These are phyloP conservation scores for Deroptyus accipitrinus DNA, from an alignment of 2,113 vertebrate species.

Conservation along the genomic window DNA sequence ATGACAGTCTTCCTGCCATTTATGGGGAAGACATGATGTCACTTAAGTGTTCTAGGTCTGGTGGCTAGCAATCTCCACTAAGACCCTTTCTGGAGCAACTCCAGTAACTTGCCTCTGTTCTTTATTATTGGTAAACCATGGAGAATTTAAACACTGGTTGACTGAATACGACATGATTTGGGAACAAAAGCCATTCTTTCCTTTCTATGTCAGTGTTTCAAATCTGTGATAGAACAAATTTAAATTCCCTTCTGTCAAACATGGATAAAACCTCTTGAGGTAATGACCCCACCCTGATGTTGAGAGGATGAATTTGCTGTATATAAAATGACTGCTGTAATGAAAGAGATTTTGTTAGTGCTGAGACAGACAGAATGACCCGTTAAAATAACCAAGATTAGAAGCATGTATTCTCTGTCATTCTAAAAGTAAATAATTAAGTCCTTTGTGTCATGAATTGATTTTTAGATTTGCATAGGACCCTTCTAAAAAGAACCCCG, in stretches of 20 bases:
- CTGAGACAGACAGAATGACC: neutral
- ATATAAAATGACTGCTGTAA: neutral
- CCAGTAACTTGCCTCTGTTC: neutral
- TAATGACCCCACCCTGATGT: neutral
- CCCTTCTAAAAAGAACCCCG: neutral
- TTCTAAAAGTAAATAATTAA: constrained; percentile 16
- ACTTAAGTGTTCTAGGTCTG: neutral
- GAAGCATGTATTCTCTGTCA: neutral
- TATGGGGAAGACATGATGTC: neutral
- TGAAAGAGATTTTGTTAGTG: neutral
- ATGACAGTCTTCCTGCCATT: neutral
- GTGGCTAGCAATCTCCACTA: neutral
- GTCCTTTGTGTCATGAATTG: neutral
- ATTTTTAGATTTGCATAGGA: constrained; percentile 45
- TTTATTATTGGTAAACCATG: neutral
- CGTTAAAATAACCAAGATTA: neutral
- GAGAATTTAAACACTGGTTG: neutral
- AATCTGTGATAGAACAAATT: neutral
- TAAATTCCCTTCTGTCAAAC: neutral
- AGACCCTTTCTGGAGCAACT: neutral
- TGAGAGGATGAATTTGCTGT: neutral
- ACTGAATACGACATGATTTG: neutral
- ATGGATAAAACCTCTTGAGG: neutral
- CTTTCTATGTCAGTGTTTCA: neutral
- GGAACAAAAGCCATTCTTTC: neutral